These are phyloP conservation scores for Hyperoodon ampullatus DNA, from an alignment of 2,113 vertebrate species.

Conservation along the genomic window DNA sequence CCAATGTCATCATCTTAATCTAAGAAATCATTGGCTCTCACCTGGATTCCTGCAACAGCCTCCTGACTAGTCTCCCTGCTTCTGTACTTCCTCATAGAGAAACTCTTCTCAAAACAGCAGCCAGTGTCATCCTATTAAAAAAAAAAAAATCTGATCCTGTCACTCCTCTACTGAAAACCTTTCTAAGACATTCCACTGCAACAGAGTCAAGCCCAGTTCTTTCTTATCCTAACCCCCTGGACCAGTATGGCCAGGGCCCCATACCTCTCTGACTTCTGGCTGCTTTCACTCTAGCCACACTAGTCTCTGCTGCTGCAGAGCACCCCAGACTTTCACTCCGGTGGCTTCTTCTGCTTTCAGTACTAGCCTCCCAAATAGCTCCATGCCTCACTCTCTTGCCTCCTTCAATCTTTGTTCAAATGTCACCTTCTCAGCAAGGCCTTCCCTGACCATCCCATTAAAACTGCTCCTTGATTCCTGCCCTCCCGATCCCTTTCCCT, in stretches of 20 bases:
- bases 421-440: background rate
- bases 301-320: background rate
- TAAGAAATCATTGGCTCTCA: background rate
- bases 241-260: rapidly evolving
- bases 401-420: background rate
- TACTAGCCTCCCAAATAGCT: background rate
- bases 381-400: background rate
- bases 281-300: background rate
- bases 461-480: background rate
- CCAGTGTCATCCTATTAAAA: background rate
- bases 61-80: background rate
- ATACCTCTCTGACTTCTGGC: background rate
- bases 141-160: background rate
- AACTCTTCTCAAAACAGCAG: background rate
- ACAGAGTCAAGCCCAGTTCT: background rate
- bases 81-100: background rate
- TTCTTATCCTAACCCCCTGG: no score
- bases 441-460: background rate
- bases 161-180: background rate
- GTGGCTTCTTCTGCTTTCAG: background rate
- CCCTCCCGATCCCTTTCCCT: background rate
- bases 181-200: background rate
- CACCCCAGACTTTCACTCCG: background rate
- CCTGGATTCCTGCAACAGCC: background rate
- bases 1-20: background rate